phyloP scores from a whole-genome alignment of 2,888 invertebrate genomes.

The Mesochorus sp. region DNA sequence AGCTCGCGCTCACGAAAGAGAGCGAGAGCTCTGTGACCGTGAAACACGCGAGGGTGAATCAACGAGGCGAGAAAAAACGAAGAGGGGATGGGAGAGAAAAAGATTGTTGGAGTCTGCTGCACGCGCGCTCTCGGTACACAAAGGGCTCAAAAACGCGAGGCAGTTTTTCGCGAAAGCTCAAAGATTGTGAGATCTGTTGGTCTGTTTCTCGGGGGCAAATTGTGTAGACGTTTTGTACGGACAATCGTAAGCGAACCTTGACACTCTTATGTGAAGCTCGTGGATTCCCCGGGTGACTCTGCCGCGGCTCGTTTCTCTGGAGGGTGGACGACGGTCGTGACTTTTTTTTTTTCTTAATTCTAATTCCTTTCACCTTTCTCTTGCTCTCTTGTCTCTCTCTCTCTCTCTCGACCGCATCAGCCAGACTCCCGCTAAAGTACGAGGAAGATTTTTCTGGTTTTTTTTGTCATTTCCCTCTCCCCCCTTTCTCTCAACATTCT shows the following conservation, averaged over 20 bases:
- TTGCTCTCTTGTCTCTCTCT: slow-evolving; percentile 58
- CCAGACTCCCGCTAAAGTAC: slow-evolving; percentile 44
- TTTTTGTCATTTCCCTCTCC: too few species aligned
- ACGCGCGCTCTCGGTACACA: not conserved
- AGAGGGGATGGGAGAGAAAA: not conserved
- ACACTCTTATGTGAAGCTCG: slow-evolving; percentile 68
- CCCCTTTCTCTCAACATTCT: too few species aligned
- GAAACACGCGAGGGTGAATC: slow-evolving; percentile 34
- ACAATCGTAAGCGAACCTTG: slow-evolving; percentile 78
- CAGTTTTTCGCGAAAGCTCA: slow-evolving; percentile 34
- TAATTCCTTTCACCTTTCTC: slow-evolving; percentile 65
- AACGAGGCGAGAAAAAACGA: slow-evolving; percentile 9
- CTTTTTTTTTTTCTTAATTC: slow-evolving; percentile 57
- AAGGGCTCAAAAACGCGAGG: slow-evolving; percentile 1
- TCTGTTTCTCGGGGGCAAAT: slow-evolving; percentile 63
- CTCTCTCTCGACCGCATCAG: slow-evolving; percentile 70
- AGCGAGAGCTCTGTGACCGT: slow-evolving; percentile 21
- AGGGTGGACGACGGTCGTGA: slow-evolving; percentile 48
- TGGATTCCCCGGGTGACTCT: slow-evolving; percentile 8
- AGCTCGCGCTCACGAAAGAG: not conserved
- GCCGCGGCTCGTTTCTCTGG: slow-evolving; percentile 38
- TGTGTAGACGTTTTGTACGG: slow-evolving; percentile 68
- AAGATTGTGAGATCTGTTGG: slow-evolving; percentile 57
- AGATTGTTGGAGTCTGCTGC: not conserved
- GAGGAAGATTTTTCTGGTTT: slow-evolving; percentile 61